Evolutionary conservation across 2,888 invertebrate genomes (phyloP).

Genomic region (Taenaris catops): DNA sequence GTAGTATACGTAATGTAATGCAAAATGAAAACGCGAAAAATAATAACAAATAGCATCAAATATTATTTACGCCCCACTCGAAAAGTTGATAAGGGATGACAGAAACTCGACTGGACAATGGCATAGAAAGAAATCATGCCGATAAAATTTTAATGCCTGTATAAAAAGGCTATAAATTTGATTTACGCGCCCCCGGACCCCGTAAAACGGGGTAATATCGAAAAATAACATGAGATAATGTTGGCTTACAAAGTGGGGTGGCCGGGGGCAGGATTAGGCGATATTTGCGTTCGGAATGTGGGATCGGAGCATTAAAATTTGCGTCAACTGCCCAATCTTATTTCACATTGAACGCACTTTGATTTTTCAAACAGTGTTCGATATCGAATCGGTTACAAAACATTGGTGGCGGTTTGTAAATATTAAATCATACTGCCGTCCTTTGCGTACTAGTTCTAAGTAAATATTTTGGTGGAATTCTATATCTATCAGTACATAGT

Average conservation of each 20-base stretch:
- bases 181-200: conserved; percentile 66
- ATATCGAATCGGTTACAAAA: too few relatives aligned
- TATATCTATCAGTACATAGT: too few relatives aligned
- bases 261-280: conserved; percentile 57
- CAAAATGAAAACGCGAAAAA: conserved; percentile 5
- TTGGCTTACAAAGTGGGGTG: conserved; percentile 62
- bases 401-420: too few relatives aligned
- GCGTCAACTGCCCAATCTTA: too few relatives aligned
- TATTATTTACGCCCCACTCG: conserved; percentile 19
- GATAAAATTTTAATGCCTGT: conserved; percentile 77
- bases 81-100: conserved; percentile 39
- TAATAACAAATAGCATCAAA: conserved; percentile 12
- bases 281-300: conserved; percentile 25
- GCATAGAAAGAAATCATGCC: conserved; percentile 66
- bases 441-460: too few relatives aligned
- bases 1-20: too few relatives aligned
- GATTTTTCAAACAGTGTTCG: too few relatives aligned
- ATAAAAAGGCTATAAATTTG: conserved; percentile 78
- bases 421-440: too few relatives aligned
- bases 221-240: conserved; percentile 76
- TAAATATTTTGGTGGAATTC: too few relatives aligned
- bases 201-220: conserved; percentile 74
- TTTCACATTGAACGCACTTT: too few relatives aligned
- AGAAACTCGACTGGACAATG: conserved; percentile 59
- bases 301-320: conserved; percentile 11